Conservation (phyloP, 1,140 invertebrate genomes). For the Panonychus citri region DNA sequence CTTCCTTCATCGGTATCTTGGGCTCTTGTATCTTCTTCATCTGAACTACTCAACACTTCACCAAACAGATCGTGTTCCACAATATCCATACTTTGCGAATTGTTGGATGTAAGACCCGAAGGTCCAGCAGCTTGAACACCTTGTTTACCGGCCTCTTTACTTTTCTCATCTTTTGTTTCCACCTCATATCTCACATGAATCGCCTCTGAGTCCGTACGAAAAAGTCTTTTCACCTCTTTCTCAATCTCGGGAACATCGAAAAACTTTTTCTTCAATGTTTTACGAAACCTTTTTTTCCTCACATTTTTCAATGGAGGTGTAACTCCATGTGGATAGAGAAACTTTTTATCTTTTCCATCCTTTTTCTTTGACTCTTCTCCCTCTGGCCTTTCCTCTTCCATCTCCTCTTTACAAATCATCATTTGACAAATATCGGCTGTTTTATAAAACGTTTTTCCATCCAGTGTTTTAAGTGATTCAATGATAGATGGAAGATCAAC, state of each 20-base stretch:
- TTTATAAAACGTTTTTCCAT: slow-evolving; percentile 89
- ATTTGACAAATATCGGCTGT: slow-evolving; percentile 78
- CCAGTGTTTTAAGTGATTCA: slow-evolving; percentile 83
- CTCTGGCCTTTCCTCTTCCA: slow-evolving; percentile 50
- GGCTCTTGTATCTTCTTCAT: slow-evolving; percentile 19
- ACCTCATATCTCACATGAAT: slow-evolving; percentile 74
- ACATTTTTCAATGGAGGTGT: slow-evolving; percentile 88
- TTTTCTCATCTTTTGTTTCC: slow-evolving; percentile 55
- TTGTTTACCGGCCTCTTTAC: slow-evolving; percentile 20
- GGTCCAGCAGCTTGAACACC: neutral
- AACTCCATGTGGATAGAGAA: slow-evolving; percentile 72
- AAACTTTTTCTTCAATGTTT: slow-evolving; percentile 88
- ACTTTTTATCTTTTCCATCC: slow-evolving; percentile 83
- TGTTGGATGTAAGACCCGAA: slow-evolving; percentile 5
- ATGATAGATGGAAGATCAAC: slow-evolving; percentile 78
- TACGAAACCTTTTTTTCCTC: slow-evolving; percentile 66
- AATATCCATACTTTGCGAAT: slow-evolving; percentile 16
- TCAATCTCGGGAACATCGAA: slow-evolving; percentile 92
- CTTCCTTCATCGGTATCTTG: slow-evolving; percentile 11
- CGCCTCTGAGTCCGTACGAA: slow-evolving; percentile 76
- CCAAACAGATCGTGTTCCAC: slow-evolving; percentile 66
- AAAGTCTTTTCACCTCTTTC: slow-evolving; percentile 71
- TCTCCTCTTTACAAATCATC: slow-evolving; percentile 48
- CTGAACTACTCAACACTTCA: slow-evolving; percentile 55
- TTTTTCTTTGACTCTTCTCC: slow-evolving; percentile 51